These are phyloP conservation scores for Oryzias celebensis DNA, from an alignment of 2,113 vertebrate genomes.

Conservation along the genomic window DNA sequence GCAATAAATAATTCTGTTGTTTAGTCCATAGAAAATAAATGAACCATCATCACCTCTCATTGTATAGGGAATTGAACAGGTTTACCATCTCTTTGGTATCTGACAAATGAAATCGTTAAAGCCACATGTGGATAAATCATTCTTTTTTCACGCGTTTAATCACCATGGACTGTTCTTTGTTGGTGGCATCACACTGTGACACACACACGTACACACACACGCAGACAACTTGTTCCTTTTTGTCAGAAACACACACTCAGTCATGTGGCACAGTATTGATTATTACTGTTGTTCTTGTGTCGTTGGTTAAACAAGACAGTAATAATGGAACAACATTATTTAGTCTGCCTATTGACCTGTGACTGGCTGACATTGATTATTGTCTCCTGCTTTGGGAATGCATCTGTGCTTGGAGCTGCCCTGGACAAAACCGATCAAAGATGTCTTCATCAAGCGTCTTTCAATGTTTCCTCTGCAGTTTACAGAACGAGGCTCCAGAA, in stretches of 20 bases:
- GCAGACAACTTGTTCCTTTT: background rate
- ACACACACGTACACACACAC: conserved; percentile 6
- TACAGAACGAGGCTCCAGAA: conserved; percentile 4
- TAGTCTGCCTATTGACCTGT: conserved; percentile 68
- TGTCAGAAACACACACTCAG: conserved; percentile 19
- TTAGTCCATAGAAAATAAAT: too few species aligned
- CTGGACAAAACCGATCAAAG: background rate
- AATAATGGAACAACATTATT: conserved; percentile 71
- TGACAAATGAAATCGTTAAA: conserved; percentile 22
- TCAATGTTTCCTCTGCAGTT: conserved; percentile 5
- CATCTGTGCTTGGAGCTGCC: conserved; percentile 11
- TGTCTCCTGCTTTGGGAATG: conserved; percentile 44
- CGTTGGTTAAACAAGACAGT: conserved; percentile 73
- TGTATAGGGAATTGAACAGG: conserved; percentile 53
- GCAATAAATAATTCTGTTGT: too few species aligned
- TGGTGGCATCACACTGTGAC: conserved; percentile 40
- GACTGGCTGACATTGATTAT: conserved; percentile 66
- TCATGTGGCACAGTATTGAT: conserved; percentile 60
- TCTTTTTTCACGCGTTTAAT: conserved; percentile 64
- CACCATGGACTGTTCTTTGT: conserved; percentile 58
- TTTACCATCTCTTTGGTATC: conserved; percentile 34
- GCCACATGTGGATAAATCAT: background rate
- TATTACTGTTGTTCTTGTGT: conserved; percentile 55
- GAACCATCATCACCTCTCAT: background rate
- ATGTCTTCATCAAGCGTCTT: conserved; percentile 1